Conservation (phyloP, 2,888 invertebrate species). For the Falcaria lacertinaria region DNA sequence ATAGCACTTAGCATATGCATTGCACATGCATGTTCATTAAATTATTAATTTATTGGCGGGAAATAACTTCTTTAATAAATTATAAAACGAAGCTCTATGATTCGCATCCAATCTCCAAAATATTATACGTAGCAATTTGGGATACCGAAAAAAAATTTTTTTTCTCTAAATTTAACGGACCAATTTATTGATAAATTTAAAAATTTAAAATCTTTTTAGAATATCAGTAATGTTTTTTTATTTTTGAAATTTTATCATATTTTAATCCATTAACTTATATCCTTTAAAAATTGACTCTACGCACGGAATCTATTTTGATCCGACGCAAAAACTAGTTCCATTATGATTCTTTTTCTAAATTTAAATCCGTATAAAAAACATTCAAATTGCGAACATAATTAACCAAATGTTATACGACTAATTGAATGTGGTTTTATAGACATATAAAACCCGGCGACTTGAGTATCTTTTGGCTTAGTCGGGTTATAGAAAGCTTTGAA, state of each 20-base stretch:
- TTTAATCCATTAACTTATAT: no score
- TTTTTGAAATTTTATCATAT: no score
- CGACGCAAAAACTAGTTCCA: neutral
- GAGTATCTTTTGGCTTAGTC: conserved; percentile 5
- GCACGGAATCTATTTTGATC: no score
- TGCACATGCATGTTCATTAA: neutral
- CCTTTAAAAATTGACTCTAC: no score
- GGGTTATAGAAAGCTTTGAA: neutral
- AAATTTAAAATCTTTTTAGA: no score
- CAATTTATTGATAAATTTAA: no score
- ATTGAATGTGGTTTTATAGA: conserved; percentile 1
- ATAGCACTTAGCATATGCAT: neutral
- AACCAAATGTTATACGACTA: neutral
- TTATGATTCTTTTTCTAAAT: neutral
- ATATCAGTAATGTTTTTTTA: no score
- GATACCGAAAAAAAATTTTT: no score
- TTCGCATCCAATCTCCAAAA: no score
- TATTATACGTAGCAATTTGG: no score
- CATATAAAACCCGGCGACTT: neutral
- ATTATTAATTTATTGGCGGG: neutral
- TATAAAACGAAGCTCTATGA: neutral
- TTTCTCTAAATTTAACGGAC: no score
- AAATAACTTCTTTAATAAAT: neutral
- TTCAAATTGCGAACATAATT: neutral
- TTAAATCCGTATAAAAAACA: neutral